Evolutionary conservation across 2,113 vertebrate genomes (phyloP).

Genomic region (Podarcis raffonei): DNA sequence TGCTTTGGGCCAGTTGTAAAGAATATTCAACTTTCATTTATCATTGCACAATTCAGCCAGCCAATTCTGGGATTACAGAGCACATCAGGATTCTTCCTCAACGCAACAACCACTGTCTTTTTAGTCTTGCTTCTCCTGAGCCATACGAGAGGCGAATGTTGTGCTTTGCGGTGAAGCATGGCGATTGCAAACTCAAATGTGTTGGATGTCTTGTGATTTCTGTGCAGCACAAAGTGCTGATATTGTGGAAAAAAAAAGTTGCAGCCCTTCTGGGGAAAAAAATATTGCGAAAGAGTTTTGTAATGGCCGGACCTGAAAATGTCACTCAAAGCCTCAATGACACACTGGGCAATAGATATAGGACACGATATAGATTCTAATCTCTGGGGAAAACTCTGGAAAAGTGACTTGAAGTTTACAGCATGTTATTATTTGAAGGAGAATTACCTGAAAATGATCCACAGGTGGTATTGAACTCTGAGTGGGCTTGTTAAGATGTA

Average conservation of each 20-base stretch:
- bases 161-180: neutral
- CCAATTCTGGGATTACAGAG: neutral
- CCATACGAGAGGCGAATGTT: neutral
- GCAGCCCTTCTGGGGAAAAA: neutral
- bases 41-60: neutral
- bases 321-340: neutral
- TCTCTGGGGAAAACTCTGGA: no score
- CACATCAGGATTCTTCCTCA: neutral
- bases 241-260: neutral
- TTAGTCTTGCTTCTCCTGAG: neutral
- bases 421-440: no score
- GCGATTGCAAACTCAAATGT: neutral
- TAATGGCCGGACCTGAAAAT: neutral
- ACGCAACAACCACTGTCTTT: neutral
- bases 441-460: no score
- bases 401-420: no score
- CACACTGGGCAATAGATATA: no score
- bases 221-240: neutral
- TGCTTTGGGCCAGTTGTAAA: neutral
- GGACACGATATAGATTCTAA: no score
- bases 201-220: neutral
- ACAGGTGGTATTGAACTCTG: no score
- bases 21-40: conserved; percentile 11
- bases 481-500: no score
- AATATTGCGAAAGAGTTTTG: neutral